phyloP scores from a whole-genome alignment of 2,797 vertebrate genomes.

The Chromobotia macracanthus region DNA sequence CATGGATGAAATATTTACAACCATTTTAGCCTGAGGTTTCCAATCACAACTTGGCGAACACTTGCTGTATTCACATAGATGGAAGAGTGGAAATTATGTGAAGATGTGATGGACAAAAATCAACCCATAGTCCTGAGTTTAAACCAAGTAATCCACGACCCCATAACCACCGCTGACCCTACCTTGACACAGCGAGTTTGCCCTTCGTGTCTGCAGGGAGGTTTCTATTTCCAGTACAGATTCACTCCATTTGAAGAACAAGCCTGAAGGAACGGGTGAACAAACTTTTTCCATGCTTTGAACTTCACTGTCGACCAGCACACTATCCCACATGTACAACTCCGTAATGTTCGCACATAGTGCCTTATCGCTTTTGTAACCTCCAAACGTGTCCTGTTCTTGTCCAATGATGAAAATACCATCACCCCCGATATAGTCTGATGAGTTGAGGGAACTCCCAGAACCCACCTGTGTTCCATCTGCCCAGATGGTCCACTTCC shows the following conservation, averaged over 20 bases:
- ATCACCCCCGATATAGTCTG: conserved; percentile 61
- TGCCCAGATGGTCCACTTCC: conserved; percentile 70
- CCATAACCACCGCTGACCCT: conserved; percentile 46
- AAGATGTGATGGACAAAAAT: conserved; percentile 16
- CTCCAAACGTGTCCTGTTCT: conserved; percentile 69
- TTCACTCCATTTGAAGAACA: conserved; percentile 75
- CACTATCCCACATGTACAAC: conserved; percentile 78
- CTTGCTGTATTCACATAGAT: conserved; percentile 41
- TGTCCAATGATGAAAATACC: conserved; percentile 76
- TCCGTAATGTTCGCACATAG: conserved; percentile 78
- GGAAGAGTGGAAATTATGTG: conserved; percentile 40
- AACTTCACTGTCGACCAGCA: conserved; percentile 71
- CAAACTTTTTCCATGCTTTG: conserved; percentile 74
- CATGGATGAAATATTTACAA: conserved; percentile 76
- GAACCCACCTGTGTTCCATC: conserved; percentile 57
- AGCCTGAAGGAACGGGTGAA: conserved; percentile 69
- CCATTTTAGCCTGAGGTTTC: conserved; percentile 62
- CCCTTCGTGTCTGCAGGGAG: conserved; percentile 63
- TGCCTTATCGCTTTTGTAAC: conserved; percentile 69
- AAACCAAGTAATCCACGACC: conserved; percentile 13
- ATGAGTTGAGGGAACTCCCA: conserved; percentile 61
- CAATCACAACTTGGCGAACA: conserved; percentile 65
- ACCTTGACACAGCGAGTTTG: conserved; percentile 74
- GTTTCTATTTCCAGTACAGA: conserved; percentile 69
- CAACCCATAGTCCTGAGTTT: not conserved